phyloP scores from a whole-genome alignment of 35 echinoderm and acorn worm species.

The Apostichopus californicus region DNA sequence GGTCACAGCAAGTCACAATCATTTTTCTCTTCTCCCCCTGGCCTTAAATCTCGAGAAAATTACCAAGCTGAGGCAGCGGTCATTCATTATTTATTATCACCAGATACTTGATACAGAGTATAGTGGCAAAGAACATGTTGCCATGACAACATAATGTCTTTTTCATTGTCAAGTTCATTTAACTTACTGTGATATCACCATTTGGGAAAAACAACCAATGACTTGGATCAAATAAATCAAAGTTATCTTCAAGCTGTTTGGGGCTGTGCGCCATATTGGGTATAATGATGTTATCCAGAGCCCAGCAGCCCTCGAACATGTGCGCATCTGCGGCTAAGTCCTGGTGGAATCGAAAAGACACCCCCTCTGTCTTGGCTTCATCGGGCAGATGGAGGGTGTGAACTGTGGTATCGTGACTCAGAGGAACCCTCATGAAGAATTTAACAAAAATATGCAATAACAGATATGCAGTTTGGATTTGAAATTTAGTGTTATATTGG shows the following conservation, averaged over 20 bases:
- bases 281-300: slow-evolving; percentile 85
- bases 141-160: too few species aligned
- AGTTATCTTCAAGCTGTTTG: slow-evolving; percentile 67
- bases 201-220: slow-evolving; percentile 94
- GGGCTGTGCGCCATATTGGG: slow-evolving; percentile 76
- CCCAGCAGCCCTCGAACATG: slow-evolving; percentile 84
- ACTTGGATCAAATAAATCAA: slow-evolving; percentile 79
- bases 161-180: too few species aligned
- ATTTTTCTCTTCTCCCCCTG: too few species aligned
- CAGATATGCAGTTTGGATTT: not conserved
- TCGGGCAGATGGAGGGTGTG: slow-evolving; percentile 92
- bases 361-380: slow-evolving; percentile 73
- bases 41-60: too few species aligned
- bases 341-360: slow-evolving; percentile 81
- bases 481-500: too few species aligned
- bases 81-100: too few species aligned
- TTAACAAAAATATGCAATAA: not conserved
- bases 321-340: slow-evolving; percentile 84
- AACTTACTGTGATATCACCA: slow-evolving; percentile 75
- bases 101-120: too few species aligned
- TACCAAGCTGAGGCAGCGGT: too few species aligned
- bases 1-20: too few species aligned
- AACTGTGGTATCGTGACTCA: slow-evolving; percentile 70
- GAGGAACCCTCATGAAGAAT: slow-evolving; percentile 59
- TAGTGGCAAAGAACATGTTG: too few species aligned